Evolutionary conservation across 2,797 vertebrate species (phyloP), one percentile per base, ranked within the genome.

Genomic region (Gymnopithys bicolor): DNA sequence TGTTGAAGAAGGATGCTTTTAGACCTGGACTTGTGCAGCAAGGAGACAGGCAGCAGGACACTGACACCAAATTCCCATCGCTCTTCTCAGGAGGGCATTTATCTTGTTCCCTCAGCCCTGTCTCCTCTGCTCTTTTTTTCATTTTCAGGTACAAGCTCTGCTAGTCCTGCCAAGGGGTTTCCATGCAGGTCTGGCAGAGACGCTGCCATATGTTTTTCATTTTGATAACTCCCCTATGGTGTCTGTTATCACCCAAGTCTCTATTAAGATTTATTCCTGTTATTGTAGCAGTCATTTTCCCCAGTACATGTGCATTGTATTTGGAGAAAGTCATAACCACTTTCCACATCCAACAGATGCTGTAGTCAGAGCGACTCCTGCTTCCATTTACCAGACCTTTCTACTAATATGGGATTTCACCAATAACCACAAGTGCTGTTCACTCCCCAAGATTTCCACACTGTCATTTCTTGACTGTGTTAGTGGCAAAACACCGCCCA

Each of bases 251-350:
- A 71, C 96, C 93, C 84, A 96, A 96, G 92, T 68, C 94, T 96
- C 95, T 97, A 96, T 97, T 97, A 84, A 94, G 96, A 97, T 97
- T 97, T 97, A 97, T 97, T 97, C 92, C 95, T 94, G 92, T 93
- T 96, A 95, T 96, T 96, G 94, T 95, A 94, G 93, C 96, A 93
- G 92, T 97, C 92, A 69, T 96, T 96, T 95, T 96, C 91, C 89
- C 73, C 83, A 90, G 92, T 93, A 96, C 95, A 96, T 95, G 88
- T 95, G 96, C 89, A 93, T 94, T 91, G 96, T 96, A 94, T 96
- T 97, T 96, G 93, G 66, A 91, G 89, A 73, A 86, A 96, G 93
- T 91, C 95, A 94, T 93, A 93, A 92, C 87, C 88, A 93, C 95
- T 96, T 92, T 95, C 96, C 95, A 96, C 91, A 94, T 95, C 92